Evolutionary conservation across 1,140 invertebrate species (phyloP).

Genomic region (Euura lappo): DNA sequence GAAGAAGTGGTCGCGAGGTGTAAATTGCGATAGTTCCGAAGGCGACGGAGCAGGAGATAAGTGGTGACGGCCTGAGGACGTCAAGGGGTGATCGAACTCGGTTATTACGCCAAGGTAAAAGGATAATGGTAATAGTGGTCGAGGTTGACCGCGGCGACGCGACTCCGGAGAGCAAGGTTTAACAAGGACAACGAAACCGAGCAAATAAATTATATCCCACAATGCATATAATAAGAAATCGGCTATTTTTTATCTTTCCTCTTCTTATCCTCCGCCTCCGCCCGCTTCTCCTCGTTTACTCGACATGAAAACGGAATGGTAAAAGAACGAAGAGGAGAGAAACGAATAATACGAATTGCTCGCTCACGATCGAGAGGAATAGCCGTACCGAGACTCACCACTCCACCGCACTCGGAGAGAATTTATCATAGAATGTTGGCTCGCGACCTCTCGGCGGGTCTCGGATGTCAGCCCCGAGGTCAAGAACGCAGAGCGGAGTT

Average conservation of each 20-base stretch:
- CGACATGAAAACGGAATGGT: too few species aligned
- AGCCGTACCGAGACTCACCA: background rate
- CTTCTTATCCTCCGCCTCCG: too few species aligned
- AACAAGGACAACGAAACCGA: too few species aligned
- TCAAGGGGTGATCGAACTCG: background rate
- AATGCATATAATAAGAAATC: too few species aligned
- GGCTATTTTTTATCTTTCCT: too few species aligned
- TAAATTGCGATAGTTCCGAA: background rate
- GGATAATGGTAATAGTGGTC: background rate
- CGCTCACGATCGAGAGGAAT: background rate
- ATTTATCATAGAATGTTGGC: slow-evolving; percentile 1
- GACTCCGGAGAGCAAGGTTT: background rate
- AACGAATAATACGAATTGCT: background rate
- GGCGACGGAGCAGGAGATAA: background rate
- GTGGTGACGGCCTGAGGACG: background rate
- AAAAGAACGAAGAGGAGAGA: background rate
- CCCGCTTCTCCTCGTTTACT: too few species aligned
- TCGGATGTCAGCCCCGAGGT: background rate
- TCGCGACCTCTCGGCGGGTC: background rate
- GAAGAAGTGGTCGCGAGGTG: background rate
- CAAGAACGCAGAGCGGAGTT: background rate
- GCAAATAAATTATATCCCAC: too few species aligned
- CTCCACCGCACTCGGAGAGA: background rate
- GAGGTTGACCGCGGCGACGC: background rate
- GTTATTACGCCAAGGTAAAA: background rate